Base-by-base conservation (phyloP, 2,888 invertebrate genomes). In the Pristionchus entomophagus region DNA sequence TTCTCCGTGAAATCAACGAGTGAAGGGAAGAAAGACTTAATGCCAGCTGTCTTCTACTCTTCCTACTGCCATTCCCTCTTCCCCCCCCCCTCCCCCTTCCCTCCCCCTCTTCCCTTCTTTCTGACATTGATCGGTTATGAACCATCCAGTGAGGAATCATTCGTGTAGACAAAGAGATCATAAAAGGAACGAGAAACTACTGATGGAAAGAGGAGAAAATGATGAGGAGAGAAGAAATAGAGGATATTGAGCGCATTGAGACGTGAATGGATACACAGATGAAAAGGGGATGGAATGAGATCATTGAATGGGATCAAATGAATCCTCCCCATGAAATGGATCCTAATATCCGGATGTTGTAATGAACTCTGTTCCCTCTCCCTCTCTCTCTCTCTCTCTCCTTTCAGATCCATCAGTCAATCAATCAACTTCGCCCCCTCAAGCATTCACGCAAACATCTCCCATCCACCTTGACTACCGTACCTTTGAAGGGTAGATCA, bases 111-210 rank as follows among this genome's bases (percentile, higher is more conserved):
- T 22, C 41, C 32, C 51, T 35, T 80, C 77, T 32, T 51, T 51
- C 51, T 80, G 12, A 26, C 51, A 73, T 45, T 41, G 73, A 73
- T 73, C 26, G 41, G 73, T 97, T 87, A 94, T 96, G 80, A 97
- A 98, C 94, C 97, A 98, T 93, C 96, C 96, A 86, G 83, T 78
- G 51, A 91, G 92, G 84, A 91, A 91, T 8, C 91, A 38, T 65
- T 65, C 38, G 87, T 87, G 69, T 84, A 82, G 78, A 38, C n/a
- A 22, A 38, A 73, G 73, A 41, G n/a, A 45, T 73, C 41, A 45
- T 73, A 73, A 73, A 73, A 22, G 38, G 19, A 35, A 41, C 38
- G n/a, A 69, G 35, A 65, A 29, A 35, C 65, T 65, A 35, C 35
- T 65, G 35, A 73, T 38, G 26, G 12, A 73, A 41, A 35, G 32